These are phyloP conservation scores for Dipus sagitta DNA, from an alignment of 2,797 vertebrate species.

Conservation along the genomic window DNA sequence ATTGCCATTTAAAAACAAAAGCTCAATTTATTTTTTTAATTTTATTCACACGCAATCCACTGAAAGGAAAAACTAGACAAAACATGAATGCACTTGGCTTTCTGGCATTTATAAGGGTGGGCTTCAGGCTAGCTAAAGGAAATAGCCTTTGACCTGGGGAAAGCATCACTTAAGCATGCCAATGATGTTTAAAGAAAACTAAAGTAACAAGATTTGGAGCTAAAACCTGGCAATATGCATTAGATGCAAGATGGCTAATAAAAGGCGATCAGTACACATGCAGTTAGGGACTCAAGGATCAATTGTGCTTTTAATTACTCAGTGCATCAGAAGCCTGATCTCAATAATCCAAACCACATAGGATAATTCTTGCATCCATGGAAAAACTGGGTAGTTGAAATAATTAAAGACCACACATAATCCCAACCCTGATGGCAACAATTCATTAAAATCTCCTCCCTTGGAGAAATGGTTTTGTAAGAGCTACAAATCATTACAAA, in stretches of 20 bases:
- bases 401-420: constrained; percentile 74
- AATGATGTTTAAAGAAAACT: constrained; percentile 37
- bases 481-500: constrained; percentile 71
- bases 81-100: not conserved
- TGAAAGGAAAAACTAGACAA: constrained; percentile 67
- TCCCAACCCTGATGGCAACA: constrained; percentile 59
- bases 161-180: constrained; percentile 10
- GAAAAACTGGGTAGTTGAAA: constrained; percentile 55
- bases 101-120: not conserved
- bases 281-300: constrained; percentile 56
- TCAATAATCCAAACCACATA: constrained; percentile 48
- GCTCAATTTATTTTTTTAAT: not conserved
- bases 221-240: constrained; percentile 17
- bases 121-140: constrained; percentile 18
- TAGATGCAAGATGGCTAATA: constrained; percentile 55
- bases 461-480: constrained; percentile 73
- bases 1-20: constrained; percentile 57
- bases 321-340: constrained; percentile 50
- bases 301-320: constrained; percentile 69
- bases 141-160: constrained; percentile 34
- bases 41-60: not conserved
- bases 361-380: constrained; percentile 42
- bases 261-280: constrained; percentile 19
- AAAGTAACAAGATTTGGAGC: constrained; percentile 23
- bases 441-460: constrained; percentile 72